Evolutionary conservation across 2,888 invertebrate genomes (phyloP).

Genomic region (Cyaniris semiargus): DNA sequence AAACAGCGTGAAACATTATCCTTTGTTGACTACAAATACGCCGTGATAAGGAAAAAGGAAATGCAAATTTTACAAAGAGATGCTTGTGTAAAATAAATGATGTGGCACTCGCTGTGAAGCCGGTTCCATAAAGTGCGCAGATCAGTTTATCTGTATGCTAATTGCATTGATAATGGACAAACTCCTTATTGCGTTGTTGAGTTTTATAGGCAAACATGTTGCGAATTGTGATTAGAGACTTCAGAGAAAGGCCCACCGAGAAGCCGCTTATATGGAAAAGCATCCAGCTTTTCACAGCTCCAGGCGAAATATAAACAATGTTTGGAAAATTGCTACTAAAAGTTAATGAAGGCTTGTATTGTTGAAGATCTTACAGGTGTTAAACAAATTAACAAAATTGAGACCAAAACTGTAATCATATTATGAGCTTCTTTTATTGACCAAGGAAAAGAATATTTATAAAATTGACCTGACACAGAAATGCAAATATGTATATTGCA

Average conservation of each 20-base stretch:
- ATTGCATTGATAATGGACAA: constrained; percentile 40
- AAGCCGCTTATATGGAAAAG: not conserved
- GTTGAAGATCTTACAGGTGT: not conserved
- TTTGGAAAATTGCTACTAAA: not conserved
- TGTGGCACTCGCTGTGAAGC: constrained; percentile 32
- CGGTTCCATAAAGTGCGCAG: constrained; percentile 33
- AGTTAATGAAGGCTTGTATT: not conserved
- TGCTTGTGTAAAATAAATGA: constrained; percentile 41
- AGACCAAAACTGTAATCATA: not conserved
- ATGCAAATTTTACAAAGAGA: constrained; percentile 51
- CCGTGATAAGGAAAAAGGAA: constrained; percentile 53
- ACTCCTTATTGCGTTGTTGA: constrained; percentile 42
- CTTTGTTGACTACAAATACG: constrained; percentile 47
- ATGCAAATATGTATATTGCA: not conserved
- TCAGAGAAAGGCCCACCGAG: not conserved
- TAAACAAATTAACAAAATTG: not conserved
- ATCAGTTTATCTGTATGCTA: constrained; percentile 41
- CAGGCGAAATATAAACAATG: not conserved
- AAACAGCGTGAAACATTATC: constrained; percentile 27
- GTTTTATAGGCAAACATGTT: constrained; percentile 29
- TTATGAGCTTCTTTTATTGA: not conserved
- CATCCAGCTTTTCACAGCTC: constrained; percentile 4
- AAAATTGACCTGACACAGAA: constrained; percentile 1
- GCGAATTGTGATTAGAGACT: not conserved
- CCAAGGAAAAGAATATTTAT: not conserved